Base-by-base conservation (phyloP, 2,797 vertebrate species). In the Limnodromus scolopaceus region DNA sequence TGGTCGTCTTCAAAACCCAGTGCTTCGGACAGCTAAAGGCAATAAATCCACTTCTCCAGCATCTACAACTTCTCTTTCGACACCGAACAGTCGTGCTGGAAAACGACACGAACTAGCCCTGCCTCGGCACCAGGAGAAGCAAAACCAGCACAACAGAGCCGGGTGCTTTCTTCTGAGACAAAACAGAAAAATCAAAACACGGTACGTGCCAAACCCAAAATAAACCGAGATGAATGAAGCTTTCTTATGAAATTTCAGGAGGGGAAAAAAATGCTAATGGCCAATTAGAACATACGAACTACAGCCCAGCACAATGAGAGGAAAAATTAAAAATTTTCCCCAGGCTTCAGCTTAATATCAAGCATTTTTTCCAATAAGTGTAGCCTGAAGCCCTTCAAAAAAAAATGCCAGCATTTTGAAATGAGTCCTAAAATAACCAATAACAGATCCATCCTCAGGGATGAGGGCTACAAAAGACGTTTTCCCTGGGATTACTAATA, bases 111-210 rank as follows among this genome's bases (percentile, higher is more conserved):
- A 45, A 22, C 51, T 3, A 5, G 9, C 24, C 49, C 69, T 27
- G 36, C 16, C 68, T 57, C 49, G 13, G 77, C 66, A 69, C 24
- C 72, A 63, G 23, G 5, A 43, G 55, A 76, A 79, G 81, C 63
- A 48, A 48, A 64, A 63, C 0, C 9, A 72, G 54, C 4, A 7
- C 20, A 32, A 36, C 2, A 6, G 43, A 5, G 17, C 28, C 0
- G 0, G 39, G 16, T 25, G 45, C 34, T 64, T 70, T 43, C n/a
- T 69, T 74, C 68, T 5, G 38, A 82, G 63, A 46, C 57, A 84
- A 57, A 84, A 78, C 27, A 78, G 18, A 65, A 71, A 77, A 58
- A 75, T 32, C 60, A 84, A 58, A 89, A 57, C 65, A 61, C 3
- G 6, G 6, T 10, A 34, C 20, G 25, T 38, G 68, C 38, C 65